These are phyloP conservation scores for Campoletis sonorensis DNA, from an alignment of 1,140 invertebrate species.

Conservation along the genomic window DNA sequence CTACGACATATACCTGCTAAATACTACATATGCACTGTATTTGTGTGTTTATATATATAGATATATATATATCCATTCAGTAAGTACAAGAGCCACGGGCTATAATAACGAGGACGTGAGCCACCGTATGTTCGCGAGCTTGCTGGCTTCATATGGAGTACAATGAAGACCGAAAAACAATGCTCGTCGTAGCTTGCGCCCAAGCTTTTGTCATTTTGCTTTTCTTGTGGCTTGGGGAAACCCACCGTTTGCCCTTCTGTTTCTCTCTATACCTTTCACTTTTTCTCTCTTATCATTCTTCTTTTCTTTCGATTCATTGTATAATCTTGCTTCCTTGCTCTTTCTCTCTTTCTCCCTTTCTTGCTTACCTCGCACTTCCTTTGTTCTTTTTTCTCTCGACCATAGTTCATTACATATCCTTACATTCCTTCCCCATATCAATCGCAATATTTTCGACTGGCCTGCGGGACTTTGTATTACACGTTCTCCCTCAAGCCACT, in stretches of 20 bases:
- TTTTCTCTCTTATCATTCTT: slow-evolving; percentile 28
- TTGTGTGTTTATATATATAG: neutral
- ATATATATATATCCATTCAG: slow-evolving; percentile 6
- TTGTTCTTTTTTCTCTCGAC: too few relatives aligned
- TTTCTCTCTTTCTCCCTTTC: slow-evolving; percentile 22
- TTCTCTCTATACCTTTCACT: slow-evolving; percentile 10
- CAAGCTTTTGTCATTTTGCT: slow-evolving; percentile 53
- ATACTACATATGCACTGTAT: neutral
- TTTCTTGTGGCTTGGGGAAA: slow-evolving; percentile 51
- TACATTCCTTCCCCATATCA: too few relatives aligned
- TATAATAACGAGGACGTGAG: slow-evolving; percentile 3
- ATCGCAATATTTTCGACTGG: too few relatives aligned
- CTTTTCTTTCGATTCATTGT: slow-evolving; percentile 31
- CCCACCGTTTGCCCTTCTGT: slow-evolving; percentile 29
- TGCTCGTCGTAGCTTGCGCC: slow-evolving; percentile 48
- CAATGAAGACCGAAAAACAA: slow-evolving; percentile 58
- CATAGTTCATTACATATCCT: too few relatives aligned
- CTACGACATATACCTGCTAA: neutral
- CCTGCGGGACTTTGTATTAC: neutral
- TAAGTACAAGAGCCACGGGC: slow-evolving; percentile 14
- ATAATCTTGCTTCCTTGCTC: slow-evolving; percentile 8
- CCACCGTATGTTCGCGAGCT: neutral
- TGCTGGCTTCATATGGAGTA: slow-evolving; percentile 18
- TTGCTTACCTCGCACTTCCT: neutral
- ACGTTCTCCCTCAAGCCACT: neutral